A percentile compares a stretch with the other conserved stretches of the same genome.
These are phyloP conservation scores for Latrodectus elegans DNA, from an alignment of 2,888 invertebrate genomes.

Conservation along the genomic window DNA sequence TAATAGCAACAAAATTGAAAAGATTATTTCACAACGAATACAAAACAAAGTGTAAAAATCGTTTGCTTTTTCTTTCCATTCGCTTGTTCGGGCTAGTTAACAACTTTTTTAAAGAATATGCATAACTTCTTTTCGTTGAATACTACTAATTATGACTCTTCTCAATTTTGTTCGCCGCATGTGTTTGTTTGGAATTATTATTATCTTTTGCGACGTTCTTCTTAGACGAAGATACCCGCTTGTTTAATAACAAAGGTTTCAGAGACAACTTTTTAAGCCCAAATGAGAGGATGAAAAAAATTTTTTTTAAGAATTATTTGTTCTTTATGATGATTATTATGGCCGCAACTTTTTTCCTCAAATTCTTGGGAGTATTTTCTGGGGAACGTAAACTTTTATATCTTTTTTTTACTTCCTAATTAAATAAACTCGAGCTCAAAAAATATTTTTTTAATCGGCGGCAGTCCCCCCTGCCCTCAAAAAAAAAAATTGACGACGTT, in stretches of 20 bases:
- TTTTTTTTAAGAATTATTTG: slow-evolving; percentile 62
- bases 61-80: background rate
- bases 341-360: slow-evolving; percentile 40
- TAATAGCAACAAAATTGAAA: background rate
- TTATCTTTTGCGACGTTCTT: slow-evolving; percentile 11
- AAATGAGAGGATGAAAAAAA: slow-evolving; percentile 56
- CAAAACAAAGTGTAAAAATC: background rate
- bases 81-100: background rate
- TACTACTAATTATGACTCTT: background rate
- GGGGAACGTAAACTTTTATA: slow-evolving; percentile 68
- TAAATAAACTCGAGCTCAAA: slow-evolving; percentile 66
- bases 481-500: slow-evolving; percentile 68
- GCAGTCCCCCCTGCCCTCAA: slow-evolving; percentile 47
- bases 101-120: background rate
- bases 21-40: background rate
- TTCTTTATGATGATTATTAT: slow-evolving; percentile 69
- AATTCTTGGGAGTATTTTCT: slow-evolving; percentile 48
- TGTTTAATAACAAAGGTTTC: slow-evolving; percentile 66
- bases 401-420: slow-evolving; percentile 64
- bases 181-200: slow-evolving; percentile 46
- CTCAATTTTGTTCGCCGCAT: background rate
- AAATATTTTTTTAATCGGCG: slow-evolving; percentile 64
- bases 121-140: slow-evolving; percentile 36
- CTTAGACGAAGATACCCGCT: slow-evolving; percentile 25
- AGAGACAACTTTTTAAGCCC: slow-evolving; percentile 55